These are phyloP conservation scores for Acleris literana DNA, from an alignment of 2,888 invertebrate genomes.

Conservation along the genomic window DNA sequence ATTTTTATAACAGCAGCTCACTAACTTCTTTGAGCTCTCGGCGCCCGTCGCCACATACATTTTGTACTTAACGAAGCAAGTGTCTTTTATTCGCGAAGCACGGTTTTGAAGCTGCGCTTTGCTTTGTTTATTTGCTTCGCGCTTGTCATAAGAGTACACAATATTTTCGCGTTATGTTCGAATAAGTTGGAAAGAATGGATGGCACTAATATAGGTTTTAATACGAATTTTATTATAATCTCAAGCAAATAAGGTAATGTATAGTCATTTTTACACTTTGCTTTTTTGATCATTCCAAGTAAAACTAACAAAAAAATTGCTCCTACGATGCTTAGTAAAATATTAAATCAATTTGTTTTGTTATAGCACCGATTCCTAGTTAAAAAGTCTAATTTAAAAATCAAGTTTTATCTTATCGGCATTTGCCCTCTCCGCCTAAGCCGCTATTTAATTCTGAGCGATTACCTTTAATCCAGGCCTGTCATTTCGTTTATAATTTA, in stretches of 20 bases:
- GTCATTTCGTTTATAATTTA: constrained; percentile 34
- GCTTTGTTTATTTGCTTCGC: constrained; percentile 6
- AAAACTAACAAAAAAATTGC: too few species aligned
- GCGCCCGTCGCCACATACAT: constrained; percentile 40
- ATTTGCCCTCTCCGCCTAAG: constrained; percentile 6
- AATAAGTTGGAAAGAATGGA: constrained; percentile 13
- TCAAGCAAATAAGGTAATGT: background rate
- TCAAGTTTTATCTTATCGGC: background rate
- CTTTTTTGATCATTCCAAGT: too few species aligned
- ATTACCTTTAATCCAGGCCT: constrained; percentile 17
- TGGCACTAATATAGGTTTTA: background rate
- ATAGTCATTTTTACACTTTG: too few species aligned
- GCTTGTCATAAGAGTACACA: constrained; percentile 3
- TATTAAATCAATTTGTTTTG: too few species aligned
- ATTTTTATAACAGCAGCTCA: constrained; percentile 69
- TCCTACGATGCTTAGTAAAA: too few species aligned
- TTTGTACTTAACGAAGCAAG: constrained; percentile 36
- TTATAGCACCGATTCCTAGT: too few species aligned
- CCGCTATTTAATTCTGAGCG: constrained; percentile 9
- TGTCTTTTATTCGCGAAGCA: constrained; percentile 28
- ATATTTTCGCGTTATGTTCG: constrained; percentile 12
- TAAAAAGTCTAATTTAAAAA: too few species aligned
- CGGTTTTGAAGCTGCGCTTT: constrained; percentile 13
- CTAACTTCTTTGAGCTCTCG: constrained; percentile 51
- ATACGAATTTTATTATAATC: background rate